Evolutionary conservation across 2,113 vertebrate species (phyloP), one percentile per base, ranked within the genome.

Genomic region (Paraplagusia blochii): DNA sequence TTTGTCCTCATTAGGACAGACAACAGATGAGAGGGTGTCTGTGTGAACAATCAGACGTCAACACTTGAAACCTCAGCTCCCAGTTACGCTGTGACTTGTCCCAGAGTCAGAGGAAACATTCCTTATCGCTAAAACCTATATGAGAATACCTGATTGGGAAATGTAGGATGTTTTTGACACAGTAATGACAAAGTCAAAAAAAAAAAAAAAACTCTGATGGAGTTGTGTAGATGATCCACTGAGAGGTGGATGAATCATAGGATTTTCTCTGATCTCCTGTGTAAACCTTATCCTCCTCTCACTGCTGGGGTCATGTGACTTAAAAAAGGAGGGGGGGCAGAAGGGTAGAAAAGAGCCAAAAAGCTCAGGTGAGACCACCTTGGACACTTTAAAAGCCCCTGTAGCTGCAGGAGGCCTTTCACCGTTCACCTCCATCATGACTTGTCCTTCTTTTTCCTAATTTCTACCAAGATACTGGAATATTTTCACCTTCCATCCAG

Each of bases 221-320:
- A 55, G 49, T 60, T 56, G 52, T 11, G 38, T 39, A 53, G 67
- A 63, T 69, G 57, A 63, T 76, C 60, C 76, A 65, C 65, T 64
- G 53, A 76, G 58, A 69, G 84, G 22, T 29, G 22, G 22, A 82
- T 82, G 70, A 83, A 72, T 77, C 80, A 69, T 51, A 40, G 65
- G 57, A 78, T 66, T 71, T 71, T 74, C 43, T 58, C 18, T 53
- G 68, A 65, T 36, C 60, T 70, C 54, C 53, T 62, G 3, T 4
- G 70, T 55, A 58, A 85, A 68, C 67, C 55, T 19, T 59, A 39
- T 67, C 69, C 69, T 77, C 69, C 64, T 38, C 33, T 60, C 44
- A 73, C 58, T 65, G 59, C 74, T 59, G 44, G 58, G 63, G 86
- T 85, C 84, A 90, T 85, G 82, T 88, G 90, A 90, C 75, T 8